Conservation (phyloP, 2,797 vertebrate genomes). For the Galaxias olidus region DNA sequence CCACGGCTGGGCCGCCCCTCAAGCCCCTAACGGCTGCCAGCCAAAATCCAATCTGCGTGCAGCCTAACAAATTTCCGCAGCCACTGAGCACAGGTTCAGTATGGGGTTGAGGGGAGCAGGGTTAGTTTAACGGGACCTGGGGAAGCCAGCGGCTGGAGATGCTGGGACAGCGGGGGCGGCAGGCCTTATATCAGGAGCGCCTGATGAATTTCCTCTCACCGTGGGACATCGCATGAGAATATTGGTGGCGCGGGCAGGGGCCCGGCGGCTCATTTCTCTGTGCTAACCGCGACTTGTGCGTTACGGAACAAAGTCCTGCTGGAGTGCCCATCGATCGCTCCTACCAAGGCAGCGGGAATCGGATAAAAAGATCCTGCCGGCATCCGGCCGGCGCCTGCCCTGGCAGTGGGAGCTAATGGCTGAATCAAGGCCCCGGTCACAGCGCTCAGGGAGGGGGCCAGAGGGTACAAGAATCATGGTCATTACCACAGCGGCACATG, state of each 20-base stretch:
- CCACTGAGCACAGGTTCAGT: slow-evolving; percentile 80
- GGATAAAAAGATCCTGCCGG: slow-evolving; percentile 81
- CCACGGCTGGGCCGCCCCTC: slow-evolving; percentile 80
- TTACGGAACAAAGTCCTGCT: slow-evolving; percentile 72
- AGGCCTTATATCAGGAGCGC: slow-evolving; percentile 62
- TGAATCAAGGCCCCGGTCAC: slow-evolving; percentile 82
- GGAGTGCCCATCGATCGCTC: slow-evolving; percentile 88
- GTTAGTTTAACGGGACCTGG: slow-evolving; percentile 57
- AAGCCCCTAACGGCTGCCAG: slow-evolving; percentile 85
- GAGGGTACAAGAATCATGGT: slow-evolving; percentile 75
- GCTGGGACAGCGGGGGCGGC: slow-evolving; percentile 21
- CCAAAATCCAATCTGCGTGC: slow-evolving; percentile 82
- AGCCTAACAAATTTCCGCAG: slow-evolving; percentile 82
- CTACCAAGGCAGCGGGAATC: slow-evolving; percentile 80
- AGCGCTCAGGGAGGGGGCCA: slow-evolving; percentile 66
- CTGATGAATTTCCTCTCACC: slow-evolving; percentile 86
- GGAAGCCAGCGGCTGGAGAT: slow-evolving; percentile 19
- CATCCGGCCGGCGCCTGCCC: slow-evolving; percentile 79
- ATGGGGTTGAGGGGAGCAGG: slow-evolving; percentile 72
- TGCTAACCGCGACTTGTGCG: slow-evolving; percentile 79
- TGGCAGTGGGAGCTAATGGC: slow-evolving; percentile 80
- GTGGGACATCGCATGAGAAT: slow-evolving; percentile 80
- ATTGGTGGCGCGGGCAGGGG: slow-evolving; percentile 83
- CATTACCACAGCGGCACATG: slow-evolving; percentile 79
- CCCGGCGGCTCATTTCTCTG: slow-evolving; percentile 86